Percentiles rank a stretch among this genome's conserved stretches.
Conservation (phyloP, 64 coral and sea anemone species). For the Montipora capricornis region DNA sequence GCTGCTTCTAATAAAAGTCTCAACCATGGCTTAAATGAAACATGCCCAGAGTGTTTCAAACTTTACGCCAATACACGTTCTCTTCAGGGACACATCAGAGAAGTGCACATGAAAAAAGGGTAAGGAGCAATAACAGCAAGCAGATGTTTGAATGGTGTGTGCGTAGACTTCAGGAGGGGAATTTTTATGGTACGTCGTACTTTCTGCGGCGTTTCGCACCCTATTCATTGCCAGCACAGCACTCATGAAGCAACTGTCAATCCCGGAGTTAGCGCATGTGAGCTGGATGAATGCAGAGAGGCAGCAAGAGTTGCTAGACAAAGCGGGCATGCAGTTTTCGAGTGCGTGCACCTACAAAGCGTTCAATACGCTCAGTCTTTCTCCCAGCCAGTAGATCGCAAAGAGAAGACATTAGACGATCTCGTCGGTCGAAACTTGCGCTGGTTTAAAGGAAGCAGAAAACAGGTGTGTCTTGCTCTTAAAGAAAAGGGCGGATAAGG, state of each 20-base stretch:
- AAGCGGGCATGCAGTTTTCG: constrained; percentile 15
- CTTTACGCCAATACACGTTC: neutral
- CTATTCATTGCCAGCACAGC: constrained; percentile 33
- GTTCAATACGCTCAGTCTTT: constrained; percentile 1
- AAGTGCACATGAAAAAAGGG: neutral
- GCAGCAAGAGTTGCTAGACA: constrained; percentile 17
- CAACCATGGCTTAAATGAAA: neutral
- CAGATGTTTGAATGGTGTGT: constrained; percentile 11
- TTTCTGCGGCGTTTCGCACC: neutral
- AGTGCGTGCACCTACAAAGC: constrained; percentile 24
- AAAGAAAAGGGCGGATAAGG: neutral
- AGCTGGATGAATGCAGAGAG: constrained; percentile 4
- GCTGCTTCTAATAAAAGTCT: no score
- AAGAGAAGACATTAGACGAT: neutral
- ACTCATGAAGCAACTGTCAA: neutral
- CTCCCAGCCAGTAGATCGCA: neutral
- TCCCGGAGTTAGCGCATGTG: neutral
- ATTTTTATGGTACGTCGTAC: constrained; percentile 22
- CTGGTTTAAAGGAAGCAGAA: constrained; percentile 23
- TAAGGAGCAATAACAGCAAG: neutral
- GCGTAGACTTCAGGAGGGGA: neutral
- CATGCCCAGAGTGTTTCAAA: neutral
- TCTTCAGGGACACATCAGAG: constrained; percentile 21
- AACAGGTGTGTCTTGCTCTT: neutral
- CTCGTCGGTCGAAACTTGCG: neutral